phyloP scores from a whole-genome alignment of 2,888 invertebrate genomes.

The Scaeva pyrastri region DNA sequence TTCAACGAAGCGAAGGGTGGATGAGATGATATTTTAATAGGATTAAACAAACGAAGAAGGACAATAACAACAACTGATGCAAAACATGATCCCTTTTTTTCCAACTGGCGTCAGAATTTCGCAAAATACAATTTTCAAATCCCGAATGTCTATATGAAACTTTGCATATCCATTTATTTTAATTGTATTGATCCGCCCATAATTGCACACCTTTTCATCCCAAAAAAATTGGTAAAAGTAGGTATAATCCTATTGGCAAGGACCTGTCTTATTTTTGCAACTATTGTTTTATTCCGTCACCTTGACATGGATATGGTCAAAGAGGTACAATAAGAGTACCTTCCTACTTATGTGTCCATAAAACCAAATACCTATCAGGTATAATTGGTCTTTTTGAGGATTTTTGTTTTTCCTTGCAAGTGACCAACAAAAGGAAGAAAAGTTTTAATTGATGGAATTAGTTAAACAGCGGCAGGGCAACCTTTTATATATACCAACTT shows the following conservation, averaged over 20 bases:
- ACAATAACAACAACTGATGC: neutral
- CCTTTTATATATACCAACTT: slow-evolving; percentile 31
- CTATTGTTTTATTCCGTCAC: slow-evolving; percentile 63
- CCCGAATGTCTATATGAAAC: slow-evolving; percentile 38
- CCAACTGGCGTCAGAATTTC: slow-evolving; percentile 54
- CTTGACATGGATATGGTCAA: slow-evolving; percentile 61
- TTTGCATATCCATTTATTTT: slow-evolving; percentile 69
- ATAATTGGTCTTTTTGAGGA: slow-evolving; percentile 60
- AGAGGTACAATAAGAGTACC: no score
- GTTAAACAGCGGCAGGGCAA: slow-evolving; percentile 73
- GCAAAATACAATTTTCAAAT: slow-evolving; percentile 59
- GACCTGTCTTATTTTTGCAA: slow-evolving; percentile 31
- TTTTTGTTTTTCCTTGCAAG: slow-evolving; percentile 7
- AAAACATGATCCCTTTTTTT: neutral
- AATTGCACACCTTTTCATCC: slow-evolving; percentile 61
- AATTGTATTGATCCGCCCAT: slow-evolving; percentile 70
- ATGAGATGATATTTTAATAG: slow-evolving; percentile 72
- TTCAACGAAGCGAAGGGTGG: slow-evolving; percentile 71
- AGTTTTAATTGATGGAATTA: slow-evolving; percentile 76
- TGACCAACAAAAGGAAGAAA: slow-evolving; percentile 17
- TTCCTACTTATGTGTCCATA: no score
- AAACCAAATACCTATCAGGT: slow-evolving; percentile 14
- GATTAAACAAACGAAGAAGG: slow-evolving; percentile 38
- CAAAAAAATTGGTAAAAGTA: slow-evolving; percentile 4
- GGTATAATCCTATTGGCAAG: slow-evolving; percentile 57